Evolutionary conservation across 2,797 vertebrate species (phyloP).

Genomic region (Loris lydekkerianus): DNA sequence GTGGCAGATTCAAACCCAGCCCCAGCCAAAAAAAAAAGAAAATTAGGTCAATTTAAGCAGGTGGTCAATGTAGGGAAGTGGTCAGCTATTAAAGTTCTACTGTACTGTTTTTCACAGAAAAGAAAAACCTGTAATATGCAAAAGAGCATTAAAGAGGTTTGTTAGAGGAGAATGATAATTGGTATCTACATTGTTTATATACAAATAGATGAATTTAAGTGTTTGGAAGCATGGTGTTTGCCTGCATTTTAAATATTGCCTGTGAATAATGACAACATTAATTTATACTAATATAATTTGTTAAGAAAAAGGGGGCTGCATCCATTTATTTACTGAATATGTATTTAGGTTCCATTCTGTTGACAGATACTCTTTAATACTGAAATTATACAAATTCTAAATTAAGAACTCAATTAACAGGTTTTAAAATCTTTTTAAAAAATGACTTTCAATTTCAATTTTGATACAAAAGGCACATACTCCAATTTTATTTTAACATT

Average conservation of each 20-base stretch:
- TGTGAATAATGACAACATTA: constrained; percentile 14
- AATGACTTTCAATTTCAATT: constrained; percentile 54
- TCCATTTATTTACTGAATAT: constrained; percentile 1
- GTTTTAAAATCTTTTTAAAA: constrained; percentile 56
- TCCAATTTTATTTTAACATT: constrained; percentile 29
- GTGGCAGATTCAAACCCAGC: too few species aligned
- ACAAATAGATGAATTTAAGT: neutral
- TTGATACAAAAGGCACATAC: neutral
- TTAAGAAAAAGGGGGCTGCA: neutral
- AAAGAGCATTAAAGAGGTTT: neutral
- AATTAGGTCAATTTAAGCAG: too few species aligned
- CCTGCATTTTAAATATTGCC: constrained; percentile 34
- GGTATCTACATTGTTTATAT: neutral
- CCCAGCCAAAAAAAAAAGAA: too few species aligned
- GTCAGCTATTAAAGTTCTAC: too few species aligned
- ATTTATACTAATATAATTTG: constrained; percentile 35
- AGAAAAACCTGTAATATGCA: neutral
- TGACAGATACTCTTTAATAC: constrained; percentile 12
- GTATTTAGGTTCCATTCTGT: constrained; percentile 24
- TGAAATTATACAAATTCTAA: constrained; percentile 51
- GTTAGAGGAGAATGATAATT: constrained; percentile 1
- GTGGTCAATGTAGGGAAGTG: too few species aligned
- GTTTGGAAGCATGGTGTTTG: neutral
- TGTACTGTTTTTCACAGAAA: neutral
- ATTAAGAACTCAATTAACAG: constrained; percentile 6